Evolutionary conservation across 2,113 vertebrate genomes (phyloP), one percentile per base, ranked within the genome.

Genomic region (Nestor notabilis): DNA sequence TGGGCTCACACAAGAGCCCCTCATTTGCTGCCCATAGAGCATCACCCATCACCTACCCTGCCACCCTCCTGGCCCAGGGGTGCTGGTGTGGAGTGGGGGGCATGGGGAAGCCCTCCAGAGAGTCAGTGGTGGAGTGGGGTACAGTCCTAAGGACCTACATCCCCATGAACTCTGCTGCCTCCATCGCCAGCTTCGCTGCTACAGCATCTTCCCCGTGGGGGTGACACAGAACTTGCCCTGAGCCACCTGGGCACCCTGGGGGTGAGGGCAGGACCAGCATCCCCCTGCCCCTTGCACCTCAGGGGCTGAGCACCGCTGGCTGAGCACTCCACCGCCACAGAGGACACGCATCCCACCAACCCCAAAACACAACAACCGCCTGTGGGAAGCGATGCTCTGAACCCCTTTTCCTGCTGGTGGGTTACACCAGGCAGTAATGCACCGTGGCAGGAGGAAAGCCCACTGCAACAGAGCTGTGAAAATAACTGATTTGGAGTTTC

Each of bases 341-440:
- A 46, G 33, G 28, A 20, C 44, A 18, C 2, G 0, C 28, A 7
- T 46, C 55, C 47, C 35, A 18, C 31, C 4, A 0, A 18, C 61
- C 53, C 39, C 39, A 35, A 7, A 39, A 60, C 53, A 20, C 56
- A 16, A 39, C 39, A 39, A 39, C 39, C 11, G 39, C 21, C 33
- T 24, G 33, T 58, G 27, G 49, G 7, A 46, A 49, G 21, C 0
- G 0, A 27, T 0, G 1, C 37, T 21, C n/a, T 9, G 0, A 25
- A 27, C 11, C 14, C 17, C 16, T 55, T 33, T 33, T 68, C 18
- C 33, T 61, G 24, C 25, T 35, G 11, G 13, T 5, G 27, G 35
- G 6, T 37, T 12, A 18, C 50, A 33, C 3, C 27, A 7, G 33
- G 61, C 9, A 24, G 29, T 12, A 41, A 44, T 0, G 0, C 5